Conservation (phyloP, 1,140 invertebrate genomes). For the Druon quercuslanigerum region DNA sequence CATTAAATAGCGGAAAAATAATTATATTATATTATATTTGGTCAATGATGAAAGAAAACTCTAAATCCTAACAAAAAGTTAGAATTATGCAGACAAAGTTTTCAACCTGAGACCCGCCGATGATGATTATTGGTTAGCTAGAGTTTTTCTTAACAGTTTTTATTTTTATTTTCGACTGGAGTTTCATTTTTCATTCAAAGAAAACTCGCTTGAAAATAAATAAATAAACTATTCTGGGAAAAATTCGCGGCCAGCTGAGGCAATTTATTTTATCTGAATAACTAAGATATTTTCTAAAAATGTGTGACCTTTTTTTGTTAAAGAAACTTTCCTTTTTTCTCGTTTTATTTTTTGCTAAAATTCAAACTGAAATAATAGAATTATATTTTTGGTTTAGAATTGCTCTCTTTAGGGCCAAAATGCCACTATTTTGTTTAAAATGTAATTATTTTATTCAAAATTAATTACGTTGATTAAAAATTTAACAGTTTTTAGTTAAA, state of each 20-base stretch:
- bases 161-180: no score
- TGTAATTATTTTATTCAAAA: no score
- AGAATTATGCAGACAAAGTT: constrained; percentile 11
- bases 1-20: no score
- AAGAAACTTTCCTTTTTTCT: no score
- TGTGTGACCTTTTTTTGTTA: no score
- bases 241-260: constrained; percentile 24
- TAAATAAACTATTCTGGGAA: neutral
- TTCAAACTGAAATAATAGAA: no score
- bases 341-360: no score
- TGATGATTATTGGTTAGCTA: constrained; percentile 21
- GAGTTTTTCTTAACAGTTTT: neutral
- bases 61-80: constrained; percentile 1
- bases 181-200: neutral
- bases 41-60: constrained; percentile 22
- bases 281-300: neutral
- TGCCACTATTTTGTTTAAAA: no score
- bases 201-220: neutral
- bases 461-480: no score
- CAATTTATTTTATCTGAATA: neutral
- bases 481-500: no score
- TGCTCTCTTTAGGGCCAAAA: no score
- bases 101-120: constrained; percentile 25
- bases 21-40: neutral
- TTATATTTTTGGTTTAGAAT: no score